Evolutionary conservation across 2,888 invertebrate species (phyloP).

Genomic region (Latheticus oryzae): DNA sequence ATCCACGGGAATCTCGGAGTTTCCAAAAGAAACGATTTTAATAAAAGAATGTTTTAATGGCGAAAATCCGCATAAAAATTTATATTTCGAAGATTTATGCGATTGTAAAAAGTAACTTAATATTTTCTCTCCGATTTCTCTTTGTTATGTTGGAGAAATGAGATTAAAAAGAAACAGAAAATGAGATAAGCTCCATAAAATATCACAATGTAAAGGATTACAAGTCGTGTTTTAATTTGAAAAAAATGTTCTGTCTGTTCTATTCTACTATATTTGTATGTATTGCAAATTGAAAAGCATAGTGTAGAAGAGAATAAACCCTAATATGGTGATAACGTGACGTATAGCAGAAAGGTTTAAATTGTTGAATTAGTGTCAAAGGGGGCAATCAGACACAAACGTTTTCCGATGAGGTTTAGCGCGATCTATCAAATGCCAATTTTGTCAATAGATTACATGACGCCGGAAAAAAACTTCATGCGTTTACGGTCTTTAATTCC

Average conservation of each 20-base stretch:
- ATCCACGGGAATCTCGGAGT: too few species aligned
- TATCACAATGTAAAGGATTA: conserved; percentile 40
- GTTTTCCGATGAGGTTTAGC: too few species aligned
- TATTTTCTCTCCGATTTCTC: conserved; percentile 42
- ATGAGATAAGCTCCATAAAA: conserved; percentile 43
- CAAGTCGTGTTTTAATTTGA: conserved; percentile 35
- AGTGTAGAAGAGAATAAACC: conserved; percentile 25
- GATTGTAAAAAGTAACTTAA: conserved; percentile 42
- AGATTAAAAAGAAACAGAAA: conserved; percentile 42
- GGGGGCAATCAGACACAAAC: conserved; percentile 14
- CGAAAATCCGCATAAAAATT: conserved; percentile 32
- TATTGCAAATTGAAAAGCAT: conserved; percentile 31
- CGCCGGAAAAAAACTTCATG: too few species aligned
- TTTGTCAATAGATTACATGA: conserved; percentile 17
- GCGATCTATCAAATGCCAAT: conserved; percentile 28
- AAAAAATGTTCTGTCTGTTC: conserved; percentile 39
- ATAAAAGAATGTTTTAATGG: conserved; percentile 12
- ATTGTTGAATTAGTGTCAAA: conserved; percentile 23
- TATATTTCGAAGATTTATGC: conserved; percentile 35
- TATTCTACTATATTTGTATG: too few species aligned
- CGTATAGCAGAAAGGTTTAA: conserved; percentile 24
- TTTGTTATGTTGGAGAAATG: conserved; percentile 29
- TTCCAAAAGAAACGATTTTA: conserved; percentile 7
- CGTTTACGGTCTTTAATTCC: too few species aligned
- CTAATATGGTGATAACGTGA: conserved; percentile 18